These are phyloP conservation scores for Cossypha niveicapilla DNA, from an alignment of 2,797 vertebrate genomes.

Conservation along the genomic window DNA sequence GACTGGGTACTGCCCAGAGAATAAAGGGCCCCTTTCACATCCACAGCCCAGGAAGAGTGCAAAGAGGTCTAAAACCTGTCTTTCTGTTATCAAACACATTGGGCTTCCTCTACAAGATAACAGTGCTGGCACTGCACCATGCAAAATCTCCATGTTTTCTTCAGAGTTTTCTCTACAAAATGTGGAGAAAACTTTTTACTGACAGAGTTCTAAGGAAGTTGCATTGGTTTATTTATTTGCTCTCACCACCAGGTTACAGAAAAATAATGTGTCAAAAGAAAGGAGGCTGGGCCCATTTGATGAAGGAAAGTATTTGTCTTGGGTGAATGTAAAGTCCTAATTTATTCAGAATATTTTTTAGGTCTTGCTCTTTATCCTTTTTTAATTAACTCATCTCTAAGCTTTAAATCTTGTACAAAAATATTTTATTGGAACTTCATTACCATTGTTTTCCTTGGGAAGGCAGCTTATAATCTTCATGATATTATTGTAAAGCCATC, in stretches of 20 bases:
- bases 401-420: conserved; percentile 75
- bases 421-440: conserved; percentile 86
- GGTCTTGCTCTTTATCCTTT: conserved; percentile 74
- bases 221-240: background rate
- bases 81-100: background rate
- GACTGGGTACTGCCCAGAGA: background rate
- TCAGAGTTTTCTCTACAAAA: background rate
- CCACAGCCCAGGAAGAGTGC: background rate
- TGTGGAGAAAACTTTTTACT: background rate
- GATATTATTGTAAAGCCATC: conserved; percentile 75
- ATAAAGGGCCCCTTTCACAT: background rate
- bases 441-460: conserved; percentile 82
- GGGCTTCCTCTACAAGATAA: background rate
- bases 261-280: background rate
- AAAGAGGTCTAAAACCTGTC: background rate
- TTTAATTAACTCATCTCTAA: conserved; percentile 83
- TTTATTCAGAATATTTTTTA: conserved; percentile 51
- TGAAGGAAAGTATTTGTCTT: conserved; percentile 12
- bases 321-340: conserved; percentile 28
- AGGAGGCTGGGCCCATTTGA: background rate
- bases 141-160: background rate
- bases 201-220: background rate
- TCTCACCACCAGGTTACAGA: background rate
- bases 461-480: conserved; percentile 78
- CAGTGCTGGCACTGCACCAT: background rate